phyloP scores from a whole-genome alignment of 2,797 vertebrate genomes.

The Pangasius macronema region DNA sequence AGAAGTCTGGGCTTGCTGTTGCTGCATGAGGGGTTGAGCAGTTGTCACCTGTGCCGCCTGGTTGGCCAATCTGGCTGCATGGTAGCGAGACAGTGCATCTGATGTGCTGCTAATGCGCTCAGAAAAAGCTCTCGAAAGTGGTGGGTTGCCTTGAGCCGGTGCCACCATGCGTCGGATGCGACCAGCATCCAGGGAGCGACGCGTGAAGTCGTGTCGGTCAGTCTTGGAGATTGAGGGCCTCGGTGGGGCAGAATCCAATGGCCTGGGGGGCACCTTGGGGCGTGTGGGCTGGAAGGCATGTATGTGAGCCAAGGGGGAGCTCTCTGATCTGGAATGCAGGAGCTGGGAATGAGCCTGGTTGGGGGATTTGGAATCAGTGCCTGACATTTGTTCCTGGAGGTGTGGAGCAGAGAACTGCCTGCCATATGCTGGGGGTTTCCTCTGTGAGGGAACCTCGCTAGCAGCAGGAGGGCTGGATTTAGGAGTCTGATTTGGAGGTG shows the following conservation, averaged over 20 bases:
- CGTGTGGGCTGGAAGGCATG: constrained; percentile 59
- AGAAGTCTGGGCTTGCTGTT: constrained; percentile 41
- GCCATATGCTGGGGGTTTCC: constrained; percentile 64
- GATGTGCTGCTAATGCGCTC: constrained; percentile 60
- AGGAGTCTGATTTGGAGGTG: constrained; percentile 17
- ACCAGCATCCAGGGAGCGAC: constrained; percentile 62
- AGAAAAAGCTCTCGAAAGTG: constrained; percentile 64
- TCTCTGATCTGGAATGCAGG: constrained; percentile 65
- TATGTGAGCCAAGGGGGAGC: constrained; percentile 60
- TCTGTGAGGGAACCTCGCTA: constrained; percentile 41
- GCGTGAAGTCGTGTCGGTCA: constrained; percentile 59
- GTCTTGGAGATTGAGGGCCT: constrained; percentile 51
- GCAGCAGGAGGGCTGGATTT: constrained; percentile 39
- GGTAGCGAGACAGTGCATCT: constrained; percentile 58
- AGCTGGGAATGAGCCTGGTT: constrained; percentile 51
- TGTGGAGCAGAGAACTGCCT: constrained; percentile 67
- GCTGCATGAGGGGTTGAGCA: constrained; percentile 29
- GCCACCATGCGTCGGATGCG: constrained; percentile 56
- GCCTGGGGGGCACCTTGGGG: constrained; percentile 64
- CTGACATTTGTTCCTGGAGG: constrained; percentile 57
- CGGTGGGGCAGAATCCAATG: constrained; percentile 56
- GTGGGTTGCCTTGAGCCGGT: constrained; percentile 52
- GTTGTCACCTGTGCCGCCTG: constrained; percentile 46
- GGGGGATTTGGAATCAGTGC: constrained; percentile 39
- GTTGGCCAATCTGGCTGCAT: constrained; percentile 54